Percentiles rank a stretch among this genome's conserved stretches.
phyloP scores from a whole-genome alignment of 1,140 invertebrate species.

The Neotoxoptera formosana region DNA sequence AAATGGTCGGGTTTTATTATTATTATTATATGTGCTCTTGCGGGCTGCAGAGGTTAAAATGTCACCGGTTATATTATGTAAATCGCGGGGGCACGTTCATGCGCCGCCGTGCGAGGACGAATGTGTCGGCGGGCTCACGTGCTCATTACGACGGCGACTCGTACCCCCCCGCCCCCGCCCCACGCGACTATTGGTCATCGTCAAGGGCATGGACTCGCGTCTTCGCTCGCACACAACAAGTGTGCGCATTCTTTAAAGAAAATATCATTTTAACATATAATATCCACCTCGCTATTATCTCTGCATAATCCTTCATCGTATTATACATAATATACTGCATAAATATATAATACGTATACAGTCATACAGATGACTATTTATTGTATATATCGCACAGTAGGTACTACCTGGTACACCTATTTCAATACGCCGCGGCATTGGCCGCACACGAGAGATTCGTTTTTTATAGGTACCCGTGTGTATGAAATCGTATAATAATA shows the following conservation, averaged over 20 bases:
- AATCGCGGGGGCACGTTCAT: constrained; percentile 27
- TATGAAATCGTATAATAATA: neutral
- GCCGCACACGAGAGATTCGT: neutral
- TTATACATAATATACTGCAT: no score
- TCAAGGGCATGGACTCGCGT: constrained; percentile 39
- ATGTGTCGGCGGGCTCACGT: constrained; percentile 37
- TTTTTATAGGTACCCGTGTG: neutral
- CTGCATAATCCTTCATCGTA: neutral
- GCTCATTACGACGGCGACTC: constrained; percentile 52
- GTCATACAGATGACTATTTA: neutral
- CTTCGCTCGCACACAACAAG: constrained; percentile 40
- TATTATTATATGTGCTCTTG: no score
- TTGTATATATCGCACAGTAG: no score
- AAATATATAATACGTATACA: no score
- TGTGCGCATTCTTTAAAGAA: neutral
- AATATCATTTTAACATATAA: neutral
- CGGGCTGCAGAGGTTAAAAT: constrained; percentile 50
- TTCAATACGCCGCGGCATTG: neutral
- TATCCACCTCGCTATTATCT: neutral
- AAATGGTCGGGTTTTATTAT: constrained; percentile 56
- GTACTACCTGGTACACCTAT: no score
- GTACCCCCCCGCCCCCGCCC: neutral
- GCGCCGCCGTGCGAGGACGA: constrained; percentile 54
- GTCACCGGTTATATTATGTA: constrained; percentile 54
- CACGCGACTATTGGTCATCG: neutral